Evolutionary conservation across 2,113 vertebrate species (phyloP), one percentile per base, ranked within the genome.

Genomic region (Ciconia maguari): DNA sequence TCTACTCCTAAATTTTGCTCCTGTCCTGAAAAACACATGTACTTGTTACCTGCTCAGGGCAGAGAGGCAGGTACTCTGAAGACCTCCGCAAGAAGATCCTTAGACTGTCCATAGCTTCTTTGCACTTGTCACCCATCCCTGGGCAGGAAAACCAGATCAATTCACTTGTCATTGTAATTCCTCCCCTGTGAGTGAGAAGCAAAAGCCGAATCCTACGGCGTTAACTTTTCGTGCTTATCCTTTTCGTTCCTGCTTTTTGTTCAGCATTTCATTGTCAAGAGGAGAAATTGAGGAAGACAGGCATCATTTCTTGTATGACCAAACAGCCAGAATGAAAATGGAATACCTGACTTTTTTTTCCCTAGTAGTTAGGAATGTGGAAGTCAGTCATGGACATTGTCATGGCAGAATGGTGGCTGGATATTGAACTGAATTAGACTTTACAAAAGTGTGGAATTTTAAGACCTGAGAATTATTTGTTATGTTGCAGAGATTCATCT

Each of bases 111-210:
- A 30, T 7, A 83, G 46, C 36, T 93, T 29, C 65, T 64, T 48
- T 72, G 61, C 16, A 34, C 24, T 61, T 74, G 10, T 52, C 78
- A 85, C 34, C 61, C 62, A 68, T 34, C 46, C 25, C 36, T 57
- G 27, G 49, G 61, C 36, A 72, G 82, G 80, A 77, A 94, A 90
- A 72, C 21, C 61, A 80, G 74, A 90, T 88, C 74, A 90, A 22
- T 93, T 88, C 87, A 85, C 92, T 92, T 83, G 90, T 89, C 91
- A 89, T 20, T 83, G 62, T 89, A 76, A 87, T 94, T 95, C 60
- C 78, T 91, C 22, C 30, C 22, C 29, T 38, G 49, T 49, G 49
- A 93, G 84, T 42, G 91, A 95, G 78, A 72, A 69, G 80, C 52
- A 91, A 94, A 92, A 79, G 9, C 61, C 0, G 0, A 91, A 87